Base-by-base conservation (phyloP, 2,888 invertebrate genomes). In the Crossocerus cetratus region DNA sequence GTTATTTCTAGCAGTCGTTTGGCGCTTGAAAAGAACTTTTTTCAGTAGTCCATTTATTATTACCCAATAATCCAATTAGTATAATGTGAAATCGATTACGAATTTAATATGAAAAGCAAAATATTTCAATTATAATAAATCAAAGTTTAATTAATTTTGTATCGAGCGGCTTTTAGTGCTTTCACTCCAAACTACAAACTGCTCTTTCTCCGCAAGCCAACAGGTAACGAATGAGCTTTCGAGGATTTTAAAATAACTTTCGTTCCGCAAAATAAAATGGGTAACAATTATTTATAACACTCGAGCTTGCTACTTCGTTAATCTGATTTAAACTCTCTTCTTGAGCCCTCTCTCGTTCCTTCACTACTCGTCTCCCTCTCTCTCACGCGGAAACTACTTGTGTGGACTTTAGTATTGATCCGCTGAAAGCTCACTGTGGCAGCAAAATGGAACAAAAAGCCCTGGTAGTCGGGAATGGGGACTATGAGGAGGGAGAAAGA, bases 361-460 rank as follows among this genome's bases (percentile, higher is more conserved):
- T 11, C 8, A 32, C 32, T 32, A 32, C 32, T 32, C 32, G 5
- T 32, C 32, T 8, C 32, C 8, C 32, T 32, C 32, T 32, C 32
- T 32, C 32, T 32, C 32, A 11, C 32, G 11, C 32, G 32, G 32
- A 32, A 32, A 32, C 32, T 32, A 32, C 32, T 32, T 32, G 32
- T 32, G 49, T 16, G 49, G 49, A 49, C 49, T 49, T 32, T 49
- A 16, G 49, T 49, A 49, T 49, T 49, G 49, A 49, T 49, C 49
- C 49, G 49, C 49, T 49, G 49, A 49, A 49, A 49, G 49, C 49
- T 49, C 49, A 49, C 49, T 49, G 49, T 49, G 49, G 49, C 49
- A 49, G 49, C 49, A 49, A 49, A 49, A 49, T n/a, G 49, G 49
- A 49, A 16, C n/a, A 49, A 49, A 49, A 49, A 49, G 32, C 32